These are phyloP conservation scores for Onthophagus sagittarius DNA, from an alignment of 2,888 invertebrate genomes.

Conservation along the genomic window DNA sequence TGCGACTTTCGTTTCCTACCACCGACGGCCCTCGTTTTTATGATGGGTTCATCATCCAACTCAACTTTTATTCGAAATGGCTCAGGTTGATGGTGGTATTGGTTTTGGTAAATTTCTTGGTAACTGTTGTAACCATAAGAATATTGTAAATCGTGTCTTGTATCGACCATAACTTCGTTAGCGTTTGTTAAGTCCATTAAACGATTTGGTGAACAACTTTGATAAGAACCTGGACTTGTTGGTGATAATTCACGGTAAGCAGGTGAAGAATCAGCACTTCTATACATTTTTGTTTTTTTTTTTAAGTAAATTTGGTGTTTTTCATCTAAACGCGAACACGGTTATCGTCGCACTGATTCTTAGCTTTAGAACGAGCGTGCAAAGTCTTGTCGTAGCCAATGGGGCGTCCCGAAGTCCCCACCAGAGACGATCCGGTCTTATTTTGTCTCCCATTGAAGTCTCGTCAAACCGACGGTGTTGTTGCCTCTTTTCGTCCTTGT, in stretches of 20 bases:
- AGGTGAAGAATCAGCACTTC: slow-evolving; percentile 43
- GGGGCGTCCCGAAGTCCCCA: not conserved
- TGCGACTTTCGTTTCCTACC: slow-evolving; percentile 41
- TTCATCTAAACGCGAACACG: not conserved
- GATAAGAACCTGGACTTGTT: slow-evolving; percentile 33
- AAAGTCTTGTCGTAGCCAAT: not conserved
- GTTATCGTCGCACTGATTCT: not conserved
- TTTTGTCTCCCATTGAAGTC: not conserved
- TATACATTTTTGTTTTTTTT: slow-evolving; percentile 34
- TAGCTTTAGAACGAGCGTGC: not conserved
- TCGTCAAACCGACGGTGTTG: not conserved
- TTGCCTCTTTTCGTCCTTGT: not conserved
- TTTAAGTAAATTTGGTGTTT: too few species aligned
- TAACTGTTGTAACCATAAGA: slow-evolving; percentile 12
- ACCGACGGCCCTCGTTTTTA: slow-evolving; percentile 35
- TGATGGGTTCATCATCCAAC: slow-evolving; percentile 28
- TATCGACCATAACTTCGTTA: slow-evolving; percentile 29
- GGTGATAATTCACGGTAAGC: slow-evolving; percentile 39
- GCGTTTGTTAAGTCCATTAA: slow-evolving; percentile 48
- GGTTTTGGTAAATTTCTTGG: slow-evolving; percentile 18
- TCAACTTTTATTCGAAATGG: slow-evolving; percentile 33
- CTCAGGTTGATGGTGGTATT: slow-evolving; percentile 28
- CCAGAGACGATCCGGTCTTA: not conserved
- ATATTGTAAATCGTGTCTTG: not conserved
- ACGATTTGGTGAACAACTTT: slow-evolving; percentile 40